These are phyloP conservation scores for Brienomyrus brachyistius DNA, from an alignment of 2,113 vertebrate species.

Conservation along the genomic window DNA sequence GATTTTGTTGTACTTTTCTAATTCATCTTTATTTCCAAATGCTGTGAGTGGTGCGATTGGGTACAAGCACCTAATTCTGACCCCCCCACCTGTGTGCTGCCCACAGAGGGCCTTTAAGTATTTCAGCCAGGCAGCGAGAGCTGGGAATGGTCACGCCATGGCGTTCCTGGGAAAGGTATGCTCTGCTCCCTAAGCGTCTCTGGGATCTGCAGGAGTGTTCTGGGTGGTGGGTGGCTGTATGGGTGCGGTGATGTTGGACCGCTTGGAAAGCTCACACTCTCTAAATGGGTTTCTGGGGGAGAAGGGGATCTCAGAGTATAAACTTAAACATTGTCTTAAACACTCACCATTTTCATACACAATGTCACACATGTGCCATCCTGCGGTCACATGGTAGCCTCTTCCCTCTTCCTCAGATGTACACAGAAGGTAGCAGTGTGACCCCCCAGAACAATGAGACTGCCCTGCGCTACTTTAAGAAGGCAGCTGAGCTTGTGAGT, in stretches of 20 bases:
- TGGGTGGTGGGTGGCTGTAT: neutral
- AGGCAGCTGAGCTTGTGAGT: conserved; percentile 91
- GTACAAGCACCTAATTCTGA: neutral
- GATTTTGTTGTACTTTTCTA: neutral
- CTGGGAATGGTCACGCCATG: conserved; percentile 95
- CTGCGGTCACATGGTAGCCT: neutral
- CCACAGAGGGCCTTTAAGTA: conserved; percentile 91
- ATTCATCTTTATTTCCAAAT: neutral
- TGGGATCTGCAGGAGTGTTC: neutral
- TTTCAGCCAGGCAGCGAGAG: conserved; percentile 93
- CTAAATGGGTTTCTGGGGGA: neutral
- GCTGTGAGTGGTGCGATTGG: neutral
- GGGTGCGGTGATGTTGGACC: neutral
- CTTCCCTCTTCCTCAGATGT: conserved; percentile 72
- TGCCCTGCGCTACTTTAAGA: conserved; percentile 92
- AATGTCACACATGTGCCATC: neutral
- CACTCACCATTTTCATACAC: neutral
- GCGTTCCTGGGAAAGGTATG: conserved; percentile 94
- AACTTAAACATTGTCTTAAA: neutral
- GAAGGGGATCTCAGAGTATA: neutral
- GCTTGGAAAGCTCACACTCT: neutral
- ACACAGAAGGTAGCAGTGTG: conserved; percentile 89
- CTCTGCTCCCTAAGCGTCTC: neutral
- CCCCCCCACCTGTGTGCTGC: neutral
- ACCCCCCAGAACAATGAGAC: conserved; percentile 94